These are phyloP conservation scores for pig (Sus scrofa) DNA, from an alignment of 2,113 vertebrate species.

Conservation along the genomic window T2T-Sscrofa CM000812.6:270286001-270286500, in stretches of 20 bases:
- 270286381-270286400: neutral
- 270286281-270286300: neutral
- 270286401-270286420: neutral
- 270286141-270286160: neutral
- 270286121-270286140: neutral
- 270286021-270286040: conserved; percentile 50
- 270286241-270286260: neutral
- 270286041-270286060: neutral
- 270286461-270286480: neutral
- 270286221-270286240: neutral
- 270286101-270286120: neutral
- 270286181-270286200: neutral
- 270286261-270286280: neutral
- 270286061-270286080: neutral
- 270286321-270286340: neutral
- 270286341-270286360: neutral
- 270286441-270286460: neutral
- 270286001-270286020: neutral
- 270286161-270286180: neutral
- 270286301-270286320: neutral
- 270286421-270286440: neutral
- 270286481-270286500: neutral
- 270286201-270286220: neutral
- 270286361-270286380: neutral
- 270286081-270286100: neutral